Conservation (phyloP, 2,888 invertebrate species). For the Ochropleura leucogaster region DNA sequence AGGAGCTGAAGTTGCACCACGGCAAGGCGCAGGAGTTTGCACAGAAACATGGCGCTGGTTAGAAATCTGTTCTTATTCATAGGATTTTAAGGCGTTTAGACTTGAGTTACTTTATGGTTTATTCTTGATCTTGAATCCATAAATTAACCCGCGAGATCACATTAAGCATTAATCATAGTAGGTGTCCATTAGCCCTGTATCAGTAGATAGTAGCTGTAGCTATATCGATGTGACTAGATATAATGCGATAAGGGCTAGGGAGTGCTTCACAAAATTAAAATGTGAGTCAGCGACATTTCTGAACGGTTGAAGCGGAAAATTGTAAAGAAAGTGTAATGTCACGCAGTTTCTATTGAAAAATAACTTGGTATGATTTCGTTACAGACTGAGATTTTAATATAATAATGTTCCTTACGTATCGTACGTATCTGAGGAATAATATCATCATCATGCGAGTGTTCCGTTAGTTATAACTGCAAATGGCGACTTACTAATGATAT, state of each 20-base stretch:
- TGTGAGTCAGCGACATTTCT: slow-evolving; percentile 52
- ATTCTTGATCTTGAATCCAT: not conserved
- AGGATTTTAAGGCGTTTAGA: not conserved
- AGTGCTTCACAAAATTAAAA: slow-evolving; percentile 43
- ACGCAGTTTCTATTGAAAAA: slow-evolving; percentile 27
- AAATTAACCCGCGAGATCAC: not conserved
- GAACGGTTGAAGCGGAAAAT: slow-evolving; percentile 50
- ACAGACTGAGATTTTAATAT: not conserved
- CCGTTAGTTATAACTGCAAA: not conserved
- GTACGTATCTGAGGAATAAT: not conserved
- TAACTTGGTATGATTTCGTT: slow-evolving; percentile 8
- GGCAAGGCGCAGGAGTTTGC: slow-evolving; percentile 82
- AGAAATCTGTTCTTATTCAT: slow-evolving; percentile 23
- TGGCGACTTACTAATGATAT: not conserved
- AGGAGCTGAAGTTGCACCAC: slow-evolving; percentile 79
- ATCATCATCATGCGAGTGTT: slow-evolving; percentile 3
- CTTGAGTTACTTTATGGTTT: too few species aligned
- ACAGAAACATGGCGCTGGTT: slow-evolving; percentile 81
- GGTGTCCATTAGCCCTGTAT: not conserved
- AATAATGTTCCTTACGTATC: not conserved
- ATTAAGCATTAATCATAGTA: not conserved
- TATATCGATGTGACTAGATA: not conserved
- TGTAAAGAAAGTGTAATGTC: slow-evolving; percentile 31
- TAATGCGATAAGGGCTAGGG: slow-evolving; percentile 20
- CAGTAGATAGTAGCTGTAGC: not conserved